Conservation (phyloP, 2,113 vertebrate species). For the Brachyhypopomus occidentalis region DNA sequence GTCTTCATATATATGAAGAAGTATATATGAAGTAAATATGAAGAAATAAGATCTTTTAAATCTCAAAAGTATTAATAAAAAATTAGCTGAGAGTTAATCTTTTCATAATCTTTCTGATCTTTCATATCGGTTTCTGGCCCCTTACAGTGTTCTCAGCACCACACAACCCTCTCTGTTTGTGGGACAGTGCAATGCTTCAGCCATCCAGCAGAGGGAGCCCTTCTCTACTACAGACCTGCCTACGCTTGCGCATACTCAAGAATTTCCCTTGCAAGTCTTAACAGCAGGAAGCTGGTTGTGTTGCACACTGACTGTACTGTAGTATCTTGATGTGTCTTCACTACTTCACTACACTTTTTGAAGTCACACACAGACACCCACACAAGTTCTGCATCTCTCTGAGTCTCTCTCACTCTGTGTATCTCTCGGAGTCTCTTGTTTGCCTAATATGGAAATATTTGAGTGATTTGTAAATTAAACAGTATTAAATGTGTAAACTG, state of each 20-base stretch:
- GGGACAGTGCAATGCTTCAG: too few relatives aligned
- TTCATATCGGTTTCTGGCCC: too few relatives aligned
- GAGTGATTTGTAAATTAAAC: background rate
- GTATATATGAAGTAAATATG: too few relatives aligned
- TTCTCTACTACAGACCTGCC: background rate
- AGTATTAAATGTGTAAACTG: background rate
- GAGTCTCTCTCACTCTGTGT: background rate
- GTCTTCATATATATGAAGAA: too few relatives aligned
- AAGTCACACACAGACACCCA: background rate
- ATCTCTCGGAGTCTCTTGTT: background rate
- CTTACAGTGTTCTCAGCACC: too few relatives aligned
- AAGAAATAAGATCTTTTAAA: too few relatives aligned
- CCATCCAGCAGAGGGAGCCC: too few relatives aligned
- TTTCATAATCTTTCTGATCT: too few relatives aligned
- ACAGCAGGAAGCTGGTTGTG: background rate
- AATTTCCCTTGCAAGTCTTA: background rate
- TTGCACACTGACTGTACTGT: background rate
- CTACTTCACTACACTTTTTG: too few relatives aligned
- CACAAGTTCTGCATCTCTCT: background rate
- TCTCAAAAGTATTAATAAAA: too few relatives aligned
- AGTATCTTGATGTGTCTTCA: background rate
- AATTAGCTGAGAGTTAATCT: too few relatives aligned
- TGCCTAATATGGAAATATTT: background rate
- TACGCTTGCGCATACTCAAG: background rate
- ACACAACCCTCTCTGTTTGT: too few relatives aligned